Evolutionary conservation across 2,888 invertebrate species (phyloP).

Genomic region (Meganola albula): DNA sequence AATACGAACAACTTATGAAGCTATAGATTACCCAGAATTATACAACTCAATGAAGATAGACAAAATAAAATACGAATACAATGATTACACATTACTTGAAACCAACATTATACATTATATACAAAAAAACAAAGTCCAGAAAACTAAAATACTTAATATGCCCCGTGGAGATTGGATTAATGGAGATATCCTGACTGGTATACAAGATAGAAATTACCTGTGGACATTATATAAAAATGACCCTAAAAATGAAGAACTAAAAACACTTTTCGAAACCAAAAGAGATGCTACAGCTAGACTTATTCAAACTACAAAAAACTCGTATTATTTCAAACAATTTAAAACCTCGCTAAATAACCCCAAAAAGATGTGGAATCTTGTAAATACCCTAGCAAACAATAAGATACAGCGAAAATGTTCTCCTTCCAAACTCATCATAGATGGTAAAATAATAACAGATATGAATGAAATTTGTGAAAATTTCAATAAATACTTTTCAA

Average conservation of each 20-base stretch:
- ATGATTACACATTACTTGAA: too few species aligned
- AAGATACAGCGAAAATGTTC: neutral
- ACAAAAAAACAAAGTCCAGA: neutral
- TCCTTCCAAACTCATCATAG: constrained; percentile 5
- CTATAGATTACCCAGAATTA: neutral
- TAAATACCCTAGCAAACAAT: constrained; percentile 5
- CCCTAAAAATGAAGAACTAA: neutral
- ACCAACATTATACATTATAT: too few species aligned
- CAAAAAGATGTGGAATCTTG: constrained; percentile 5
- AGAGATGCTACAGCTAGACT: neutral
- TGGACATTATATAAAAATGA: neutral
- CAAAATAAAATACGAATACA: too few species aligned
- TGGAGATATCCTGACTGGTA: neutral
- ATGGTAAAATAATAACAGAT: neutral
- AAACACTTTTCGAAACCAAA: neutral
- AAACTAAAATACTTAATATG: neutral
- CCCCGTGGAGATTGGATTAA: neutral
- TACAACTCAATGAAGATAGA: too few species aligned
- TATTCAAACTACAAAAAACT: constrained; percentile 5
- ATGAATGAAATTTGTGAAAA: neutral
- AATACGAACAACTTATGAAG: neutral
- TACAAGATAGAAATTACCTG: neutral
- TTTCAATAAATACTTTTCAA: constrained; percentile 6
- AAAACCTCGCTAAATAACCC: constrained; percentile 1
- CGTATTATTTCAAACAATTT: constrained; percentile 4